These are phyloP conservation scores for Philotrypesis tridentata DNA, from an alignment of 1,140 invertebrate genomes.

Conservation along the genomic window DNA sequence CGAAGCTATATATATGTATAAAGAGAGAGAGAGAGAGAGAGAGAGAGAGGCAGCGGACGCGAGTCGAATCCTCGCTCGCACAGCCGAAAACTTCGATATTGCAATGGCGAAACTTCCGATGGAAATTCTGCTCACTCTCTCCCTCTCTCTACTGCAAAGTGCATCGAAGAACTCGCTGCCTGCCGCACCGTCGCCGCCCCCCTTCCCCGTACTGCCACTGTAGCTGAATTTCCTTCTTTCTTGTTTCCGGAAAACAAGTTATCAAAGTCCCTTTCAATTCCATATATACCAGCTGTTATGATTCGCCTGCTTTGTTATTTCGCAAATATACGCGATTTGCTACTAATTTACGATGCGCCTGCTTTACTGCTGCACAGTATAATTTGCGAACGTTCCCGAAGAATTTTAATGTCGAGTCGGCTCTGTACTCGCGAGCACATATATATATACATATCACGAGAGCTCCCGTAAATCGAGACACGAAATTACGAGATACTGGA, in stretches of 20 bases:
- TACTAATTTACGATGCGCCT: neutral
- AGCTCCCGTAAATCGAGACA: constrained; percentile 7
- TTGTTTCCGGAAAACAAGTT: constrained; percentile 3
- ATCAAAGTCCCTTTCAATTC: neutral
- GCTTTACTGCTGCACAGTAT: neutral
- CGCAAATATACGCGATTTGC: neutral
- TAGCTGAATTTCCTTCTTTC: neutral
- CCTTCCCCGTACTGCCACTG: neutral
- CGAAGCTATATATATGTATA: neutral
- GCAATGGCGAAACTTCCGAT: constrained; percentile 32
- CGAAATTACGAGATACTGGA: constrained; percentile 6
- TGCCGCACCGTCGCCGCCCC: too few species aligned
- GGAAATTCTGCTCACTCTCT: neutral
- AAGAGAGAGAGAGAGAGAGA: too few species aligned
- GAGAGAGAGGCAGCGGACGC: neutral
- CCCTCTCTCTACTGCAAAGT: neutral
- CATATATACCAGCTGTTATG: neutral
- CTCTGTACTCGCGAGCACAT: too few species aligned
- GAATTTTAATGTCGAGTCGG: neutral
- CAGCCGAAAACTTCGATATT: constrained; percentile 36
- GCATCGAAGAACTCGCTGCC: neutral
- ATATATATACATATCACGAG: too few species aligned
- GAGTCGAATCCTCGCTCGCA: neutral
- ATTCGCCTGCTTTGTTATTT: neutral
- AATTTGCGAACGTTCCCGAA: neutral